Evolutionary conservation across 2,888 invertebrate genomes (phyloP), one percentile per base, ranked within the genome.

Genomic region (Nebria salina): DNA sequence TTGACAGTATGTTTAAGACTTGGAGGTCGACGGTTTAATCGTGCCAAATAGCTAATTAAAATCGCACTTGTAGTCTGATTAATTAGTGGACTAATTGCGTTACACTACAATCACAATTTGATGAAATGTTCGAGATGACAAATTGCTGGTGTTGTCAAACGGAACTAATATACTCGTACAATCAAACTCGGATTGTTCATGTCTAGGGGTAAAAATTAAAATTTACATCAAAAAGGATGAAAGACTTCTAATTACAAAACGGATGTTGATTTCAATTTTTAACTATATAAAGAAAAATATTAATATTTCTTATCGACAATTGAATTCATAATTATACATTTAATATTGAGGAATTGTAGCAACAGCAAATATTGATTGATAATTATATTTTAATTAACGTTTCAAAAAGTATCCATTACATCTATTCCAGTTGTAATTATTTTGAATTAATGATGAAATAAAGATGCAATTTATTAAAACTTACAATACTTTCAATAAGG

Each of bases 31-130:
- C 15, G 26, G 70, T 25, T 66, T 15, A n/a, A 70, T 54, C 70
- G 25, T 70, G 70, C 70, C 70, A 70, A 70, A 70, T 70, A 70
- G 70, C 70, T 26, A 70, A 70, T 70, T 70, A 70, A 70, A 70
- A 70, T 70, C 70, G 8, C 70, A 70, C 70, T 70, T 70, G 70
- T 34, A 34, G 34, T 70, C 26, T 11, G 34, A 26, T 13, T 70
- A 70, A 70, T 70, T 70, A 25, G 11, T 8, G 9, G 70, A 54
- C 25, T 70, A 70, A 70, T 70, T 70, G 70, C 26, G 25, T 34
- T 70, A 34, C 6, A 70, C 25, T 70, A 15, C 11, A 25, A 70
- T 70, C 15, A 70, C 54, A 54, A 54, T 54, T 54, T 11, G 54
- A 8, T 54, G 54, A 54, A 54, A 54, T 54, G 54, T 13, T 54